These are phyloP conservation scores for Vespertilio murinus DNA, from an alignment of 2,797 vertebrate genomes.

Conservation along the genomic window DNA sequence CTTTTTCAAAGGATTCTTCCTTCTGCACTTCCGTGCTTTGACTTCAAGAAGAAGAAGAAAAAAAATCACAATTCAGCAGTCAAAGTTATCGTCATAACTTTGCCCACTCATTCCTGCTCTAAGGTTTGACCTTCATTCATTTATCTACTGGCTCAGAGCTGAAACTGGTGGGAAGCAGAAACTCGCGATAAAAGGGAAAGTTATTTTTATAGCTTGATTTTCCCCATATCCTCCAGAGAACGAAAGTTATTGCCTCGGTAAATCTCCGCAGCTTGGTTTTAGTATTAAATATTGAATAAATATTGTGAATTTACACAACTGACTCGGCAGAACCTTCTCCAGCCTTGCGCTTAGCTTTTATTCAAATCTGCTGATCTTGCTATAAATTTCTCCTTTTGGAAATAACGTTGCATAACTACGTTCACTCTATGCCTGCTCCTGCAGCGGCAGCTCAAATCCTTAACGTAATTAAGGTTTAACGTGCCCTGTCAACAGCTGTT, in stretches of 20 bases:
- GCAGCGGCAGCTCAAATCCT: background rate
- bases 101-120: background rate
- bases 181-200: background rate
- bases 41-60: background rate
- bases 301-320: slow-evolving; percentile 52
- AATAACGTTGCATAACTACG: background rate
- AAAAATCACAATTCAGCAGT: slow-evolving; percentile 26
- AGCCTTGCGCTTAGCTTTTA: background rate
- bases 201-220: slow-evolving; percentile 38
- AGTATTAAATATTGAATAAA: slow-evolving; percentile 64
- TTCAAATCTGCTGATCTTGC: slow-evolving; percentile 35
- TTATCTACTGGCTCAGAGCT: background rate
- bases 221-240: slow-evolving; percentile 9
- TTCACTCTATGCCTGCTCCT: slow-evolving; percentile 19
- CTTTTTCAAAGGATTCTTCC: background rate
- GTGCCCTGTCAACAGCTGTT: background rate
- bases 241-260: slow-evolving; percentile 43
- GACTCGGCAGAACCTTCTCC: slow-evolving; percentile 28
- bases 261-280: slow-evolving; percentile 39
- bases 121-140: slow-evolving; percentile 49
- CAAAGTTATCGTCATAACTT: background rate
- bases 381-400: slow-evolving; percentile 12
- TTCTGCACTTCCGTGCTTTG: background rate
- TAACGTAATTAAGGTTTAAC: slow-evolving; percentile 41
- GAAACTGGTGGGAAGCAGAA: slow-evolving; percentile 49